Conservation (phyloP, 2,797 vertebrate genomes). For the Lateolabrax maculatus region DNA sequence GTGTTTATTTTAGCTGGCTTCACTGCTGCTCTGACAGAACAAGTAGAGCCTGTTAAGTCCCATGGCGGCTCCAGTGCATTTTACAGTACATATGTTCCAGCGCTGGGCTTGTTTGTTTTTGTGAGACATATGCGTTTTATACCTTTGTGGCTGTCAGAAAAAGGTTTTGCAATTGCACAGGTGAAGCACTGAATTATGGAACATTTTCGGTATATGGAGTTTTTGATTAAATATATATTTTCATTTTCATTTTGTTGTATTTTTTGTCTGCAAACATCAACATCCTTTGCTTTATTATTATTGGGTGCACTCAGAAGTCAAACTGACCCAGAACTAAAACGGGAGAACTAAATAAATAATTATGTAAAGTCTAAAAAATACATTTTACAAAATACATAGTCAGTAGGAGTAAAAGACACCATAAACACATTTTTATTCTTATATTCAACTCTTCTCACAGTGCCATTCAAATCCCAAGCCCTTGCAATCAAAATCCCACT, state of each 20-base stretch:
- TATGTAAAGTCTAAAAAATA: conserved; percentile 2
- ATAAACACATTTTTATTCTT: conserved; percentile 4
- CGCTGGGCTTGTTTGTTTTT: conserved; percentile 66
- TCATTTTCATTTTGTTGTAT: conserved; percentile 12
- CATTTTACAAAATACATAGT: neutral
- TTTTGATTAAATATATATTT: conserved; percentile 42
- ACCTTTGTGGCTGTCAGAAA: conserved; percentile 54
- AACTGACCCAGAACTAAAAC: too few relatives aligned
- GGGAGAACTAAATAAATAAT: neutral
- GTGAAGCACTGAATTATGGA: conserved; percentile 54
- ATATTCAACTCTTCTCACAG: neutral
- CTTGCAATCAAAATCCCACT: conserved; percentile 45
- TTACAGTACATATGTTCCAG: conserved; percentile 66
- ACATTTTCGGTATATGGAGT: conserved; percentile 24
- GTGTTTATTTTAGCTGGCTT: conserved; percentile 63
- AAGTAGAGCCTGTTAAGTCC: conserved; percentile 47
- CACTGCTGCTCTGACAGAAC: conserved; percentile 55
- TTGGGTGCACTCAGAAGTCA: too few relatives aligned
- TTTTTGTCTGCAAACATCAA: conserved; percentile 16
- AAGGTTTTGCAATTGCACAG: conserved; percentile 27
- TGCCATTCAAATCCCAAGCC: conserved; percentile 31
- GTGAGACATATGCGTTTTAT: conserved; percentile 47
- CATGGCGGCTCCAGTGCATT: conserved; percentile 44
- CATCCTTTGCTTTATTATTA: neutral
- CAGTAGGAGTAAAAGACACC: neutral